Evolutionary conservation across 2,888 invertebrate species (phyloP).

Genomic region (Nemurella pictetii): DNA sequence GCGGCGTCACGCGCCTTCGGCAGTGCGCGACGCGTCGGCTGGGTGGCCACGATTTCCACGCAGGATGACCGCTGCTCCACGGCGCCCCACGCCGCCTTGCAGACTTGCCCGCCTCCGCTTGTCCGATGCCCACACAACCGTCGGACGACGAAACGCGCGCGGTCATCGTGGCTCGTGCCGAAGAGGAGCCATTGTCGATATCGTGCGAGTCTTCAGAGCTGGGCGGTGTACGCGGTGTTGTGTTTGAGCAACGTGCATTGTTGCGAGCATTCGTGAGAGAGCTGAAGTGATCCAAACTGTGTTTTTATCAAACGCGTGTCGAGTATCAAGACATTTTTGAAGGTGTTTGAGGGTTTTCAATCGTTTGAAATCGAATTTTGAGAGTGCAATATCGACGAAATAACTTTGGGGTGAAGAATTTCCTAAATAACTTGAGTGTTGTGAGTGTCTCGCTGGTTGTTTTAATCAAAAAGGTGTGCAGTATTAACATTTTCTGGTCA

Average conservation of each 20-base stretch:
- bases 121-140: neutral
- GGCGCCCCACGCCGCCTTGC: neutral
- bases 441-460: no score
- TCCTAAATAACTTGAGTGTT: no score
- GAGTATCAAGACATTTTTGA: no score
- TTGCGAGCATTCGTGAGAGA: neutral
- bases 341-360: neutral
- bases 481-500: no score
- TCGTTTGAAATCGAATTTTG: neutral
- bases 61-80: conserved; percentile 22
- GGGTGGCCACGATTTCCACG: conserved; percentile 2
- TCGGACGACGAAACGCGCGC: no score
- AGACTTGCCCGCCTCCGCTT: neutral
- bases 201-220: neutral
- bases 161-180: neutral
- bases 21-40: conserved; percentile 30
- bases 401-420: neutral
- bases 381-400: neutral
- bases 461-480: no score
- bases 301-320: no score
- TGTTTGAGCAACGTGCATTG: neutral
- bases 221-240: neutral
- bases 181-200: neutral
- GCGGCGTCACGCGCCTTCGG: conserved; percentile 37
- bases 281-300: no score